Evolutionary conservation across 2,113 vertebrate species (phyloP), one percentile per base, ranked within the genome.

Genomic region (Cricetomys ansorgei): DNA sequence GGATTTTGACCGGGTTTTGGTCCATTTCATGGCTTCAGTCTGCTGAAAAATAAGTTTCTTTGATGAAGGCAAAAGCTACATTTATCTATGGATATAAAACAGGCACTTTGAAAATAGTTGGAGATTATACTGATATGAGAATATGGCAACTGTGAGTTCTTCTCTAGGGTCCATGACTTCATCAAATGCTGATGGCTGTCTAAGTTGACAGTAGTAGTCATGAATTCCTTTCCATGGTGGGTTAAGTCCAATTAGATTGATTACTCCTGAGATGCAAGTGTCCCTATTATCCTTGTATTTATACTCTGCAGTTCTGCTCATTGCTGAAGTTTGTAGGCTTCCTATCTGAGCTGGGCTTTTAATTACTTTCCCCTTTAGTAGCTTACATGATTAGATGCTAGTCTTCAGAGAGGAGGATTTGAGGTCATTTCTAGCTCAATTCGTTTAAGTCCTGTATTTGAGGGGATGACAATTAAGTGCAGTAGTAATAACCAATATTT

Each of bases 391-490:
- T 55, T 23, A 55, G 31, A 53, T 79, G 31, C 48, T 40, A 40
- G 11, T 40, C 21, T 81, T 40, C 2, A 1, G 0, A 5, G 13
- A 25, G 37, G 1, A 21, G n/a, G 21, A n/a, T 25, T 55, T 11
- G 34, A 57, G 11, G 19, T 57, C 10, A 80, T 55, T 79, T 55
- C 9, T 34, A 55, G 48, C 19, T 55, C 19, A 55, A 5, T n/a
- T 80, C 34, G 10, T 57, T 19, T 5, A 27, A 16, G 21, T 15
- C 7, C 11, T 40, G 34, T 37, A 40, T 40, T 80, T 57, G 3
- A 27, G 5, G 1, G 21, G 5, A n/a, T n/a, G 21, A 12, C 12
- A 59, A 81, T 12, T 27, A 59, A 83, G 7, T 21, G 3, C 12
- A 59, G 40, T 15, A 3, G 12, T 13, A 3, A 57, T 40, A 81